Base-by-base conservation (phyloP, 2,888 invertebrate species). In the Anticlea derivata region DNA sequence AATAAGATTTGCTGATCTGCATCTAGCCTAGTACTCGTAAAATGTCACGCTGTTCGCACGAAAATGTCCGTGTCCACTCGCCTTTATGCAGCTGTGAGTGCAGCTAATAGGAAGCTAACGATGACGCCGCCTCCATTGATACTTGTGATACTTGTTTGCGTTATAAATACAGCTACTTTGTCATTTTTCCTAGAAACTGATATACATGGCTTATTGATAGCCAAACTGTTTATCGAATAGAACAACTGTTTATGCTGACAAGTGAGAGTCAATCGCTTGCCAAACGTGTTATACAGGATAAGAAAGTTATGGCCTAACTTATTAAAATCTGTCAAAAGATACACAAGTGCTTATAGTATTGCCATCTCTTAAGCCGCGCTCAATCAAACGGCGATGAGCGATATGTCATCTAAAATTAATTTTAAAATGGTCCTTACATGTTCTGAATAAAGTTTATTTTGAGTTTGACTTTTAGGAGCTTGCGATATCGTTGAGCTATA, bases 121-220 rank as follows among this genome's bases (percentile, higher is more conserved):
- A n/a, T n/a, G n/a, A n/a, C n/a, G n/a, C n/a, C 55, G 50, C 50
- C 57, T 60, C 50, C 58, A 59, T 60, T 60, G 68, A 70, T 71
- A 71, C 64, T 63, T 70, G 55, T 60, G 68, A 70, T 71, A 71
- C 64, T 63, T 70, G 55, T 58, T 54, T 60, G 41, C 54, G 51
- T 46, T 50, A 59, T 46, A 55, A 58, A 51, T 39, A 55, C 35
- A 39, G 47, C 39, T 55, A 53, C 49, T 33, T 44, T 49, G 55
- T 47, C 48, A 34, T 49, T 47, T 51, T 56, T 59, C 53, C 23
- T n/a, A 49, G 50, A 56, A 43, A 44, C 23, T 31, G 7, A 22
- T 31, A 31, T 38, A 34, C 10, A 12, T 31, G 12, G 12, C 11
- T 7, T n/a, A 13, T 17, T 17, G 17, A 17, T 4, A 4, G 17